Base-by-base conservation (phyloP, 2,888 invertebrate species). In the Acanthopleura granulata region DNA sequence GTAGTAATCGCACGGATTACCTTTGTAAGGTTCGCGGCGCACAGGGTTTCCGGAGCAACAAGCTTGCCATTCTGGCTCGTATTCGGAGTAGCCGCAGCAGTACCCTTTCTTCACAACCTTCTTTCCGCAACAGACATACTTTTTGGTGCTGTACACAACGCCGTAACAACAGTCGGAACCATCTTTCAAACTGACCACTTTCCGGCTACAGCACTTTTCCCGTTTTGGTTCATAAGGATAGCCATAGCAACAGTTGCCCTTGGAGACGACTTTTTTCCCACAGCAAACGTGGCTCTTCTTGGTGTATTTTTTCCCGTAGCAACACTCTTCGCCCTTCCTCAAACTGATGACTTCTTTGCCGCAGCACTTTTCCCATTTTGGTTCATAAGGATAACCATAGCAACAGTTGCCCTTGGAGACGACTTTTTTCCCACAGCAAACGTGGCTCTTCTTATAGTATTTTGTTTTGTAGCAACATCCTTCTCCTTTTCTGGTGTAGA, bases 321-420 rank as follows among this genome's bases (percentile, higher is more conserved):
- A 66, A 14, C 66, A 66, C 6, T 25, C 29, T 22, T 27, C 16
- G 16, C 66, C 66, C 16, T 66, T 22, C 66, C 25, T 66, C 15
- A 27, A 18, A 6, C 6, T 27, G 29, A 66, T 27, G 66, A 66
- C 25, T 6, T 66, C 14, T 16, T 66, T 66, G 3, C 57, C 57
- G 57, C 66, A 66, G 66, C 66, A 66, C 16, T 16, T 66, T 27
- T 66, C 22, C 66, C 66, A 12, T 27, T 27, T 27, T 66, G 66
- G 25, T 22, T 66, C 66, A 25, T 27, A 66, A 22, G 22, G 27
- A 15, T 66, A 22, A 16, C 27, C 22, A 27, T 27, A 6, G 25
- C 66, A 66, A 66, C 66, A 66, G 16, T 22, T 22, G 3, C 25
- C 25, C 25, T 66, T 66, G 6, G 27, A 6, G 4, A 66, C 66